Conservation (phyloP, 2,113 vertebrate species). For the Pungitius pungitius region DNA sequence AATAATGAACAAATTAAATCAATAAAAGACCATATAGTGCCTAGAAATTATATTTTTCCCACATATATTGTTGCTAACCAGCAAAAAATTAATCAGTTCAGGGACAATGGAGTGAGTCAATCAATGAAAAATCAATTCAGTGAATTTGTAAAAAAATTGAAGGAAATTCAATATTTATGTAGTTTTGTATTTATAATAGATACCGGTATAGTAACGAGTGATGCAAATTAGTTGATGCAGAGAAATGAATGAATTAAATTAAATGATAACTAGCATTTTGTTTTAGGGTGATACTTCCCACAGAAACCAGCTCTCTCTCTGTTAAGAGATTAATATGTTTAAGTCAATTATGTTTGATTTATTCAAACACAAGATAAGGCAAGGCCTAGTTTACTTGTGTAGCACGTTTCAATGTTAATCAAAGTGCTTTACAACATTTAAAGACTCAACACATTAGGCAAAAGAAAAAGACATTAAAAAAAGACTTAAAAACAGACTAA, state of each 20-base stretch:
- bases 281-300: background rate
- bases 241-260: background rate
- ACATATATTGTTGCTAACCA: background rate
- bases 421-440: no score
- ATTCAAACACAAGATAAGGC: background rate
- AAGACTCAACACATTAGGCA: no score
- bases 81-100: background rate
- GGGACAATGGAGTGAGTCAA: background rate
- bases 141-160: background rate
- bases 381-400: no score
- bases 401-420: no score
- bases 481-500: no score
- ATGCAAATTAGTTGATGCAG: background rate
- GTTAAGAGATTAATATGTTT: background rate
- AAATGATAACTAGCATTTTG: background rate
- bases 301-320: background rate
- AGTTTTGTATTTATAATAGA: background rate
- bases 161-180: background rate
- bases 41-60: background rate
- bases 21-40: no score
- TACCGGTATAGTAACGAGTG: background rate
- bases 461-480: no score
- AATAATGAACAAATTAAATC: conserved; percentile 2
- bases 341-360: background rate
- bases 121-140: background rate